phyloP scores from a whole-genome alignment of 2,888 invertebrate genomes.

The Dolichomitus sp. region DNA sequence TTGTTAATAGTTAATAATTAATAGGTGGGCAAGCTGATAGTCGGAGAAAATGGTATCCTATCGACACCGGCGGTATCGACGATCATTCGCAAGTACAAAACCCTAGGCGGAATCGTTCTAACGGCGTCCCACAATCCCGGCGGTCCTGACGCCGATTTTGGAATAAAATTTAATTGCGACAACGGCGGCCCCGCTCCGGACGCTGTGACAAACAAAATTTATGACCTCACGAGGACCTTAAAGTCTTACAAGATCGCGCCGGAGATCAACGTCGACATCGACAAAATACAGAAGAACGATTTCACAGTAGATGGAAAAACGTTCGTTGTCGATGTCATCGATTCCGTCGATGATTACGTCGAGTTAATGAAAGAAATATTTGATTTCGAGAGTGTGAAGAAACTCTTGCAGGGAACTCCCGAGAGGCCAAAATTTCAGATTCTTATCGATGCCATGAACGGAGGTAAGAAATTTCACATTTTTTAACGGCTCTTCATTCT shows the following conservation, averaged over 20 bases:
- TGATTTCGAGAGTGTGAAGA: slow-evolving; percentile 94
- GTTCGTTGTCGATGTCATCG: slow-evolving; percentile 96
- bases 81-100: slow-evolving; percentile 95
- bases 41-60: slow-evolving; percentile 97
- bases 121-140: slow-evolving; percentile 99
- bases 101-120: slow-evolving; percentile 97
- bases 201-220: slow-evolving; percentile 95
- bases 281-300: slow-evolving; percentile 88
- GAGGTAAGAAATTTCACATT: slow-evolving; percentile 88
- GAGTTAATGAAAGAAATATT: slow-evolving; percentile 98
- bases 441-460: slow-evolving; percentile 97
- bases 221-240: slow-evolving; percentile 92
- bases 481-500: slow-evolving; percentile 23
- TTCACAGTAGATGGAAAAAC: slow-evolving; percentile 90
- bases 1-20: background rate
- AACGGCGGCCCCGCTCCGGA: slow-evolving; percentile 99
- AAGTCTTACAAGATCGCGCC: slow-evolving; percentile 93
- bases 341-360: slow-evolving; percentile 96
- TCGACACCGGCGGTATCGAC: slow-evolving; percentile 99
- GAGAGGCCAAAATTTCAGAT: slow-evolving; percentile 92
- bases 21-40: slow-evolving; percentile 94
- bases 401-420: slow-evolving; percentile 90
- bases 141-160: slow-evolving; percentile 98
- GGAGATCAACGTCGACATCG: slow-evolving; percentile 92
- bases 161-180: slow-evolving; percentile 99